Percentiles rank a stretch among this genome's conserved stretches.
These are phyloP conservation scores for Dendrocincla fuliginosa DNA, from an alignment of 2,797 vertebrate species.

Conservation along the genomic window DNA sequence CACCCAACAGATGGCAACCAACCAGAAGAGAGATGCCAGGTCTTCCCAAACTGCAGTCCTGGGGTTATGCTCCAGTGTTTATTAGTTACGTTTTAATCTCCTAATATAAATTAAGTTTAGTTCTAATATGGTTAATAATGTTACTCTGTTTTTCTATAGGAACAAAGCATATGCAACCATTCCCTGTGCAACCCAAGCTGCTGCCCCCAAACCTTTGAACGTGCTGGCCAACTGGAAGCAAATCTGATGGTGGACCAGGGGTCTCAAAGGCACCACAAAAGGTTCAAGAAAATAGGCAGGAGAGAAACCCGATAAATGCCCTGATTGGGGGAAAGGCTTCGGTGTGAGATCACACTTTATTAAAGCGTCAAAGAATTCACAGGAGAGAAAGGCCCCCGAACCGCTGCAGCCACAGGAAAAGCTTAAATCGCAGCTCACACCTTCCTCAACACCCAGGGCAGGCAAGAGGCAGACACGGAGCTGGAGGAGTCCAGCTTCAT, in stretches of 20 bases:
- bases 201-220: neutral
- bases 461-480: neutral
- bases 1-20: neutral
- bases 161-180: neutral
- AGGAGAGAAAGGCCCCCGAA: neutral
- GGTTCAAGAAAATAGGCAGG: neutral
- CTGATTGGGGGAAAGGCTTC: neutral
- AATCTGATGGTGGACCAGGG: neutral
- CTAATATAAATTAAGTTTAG: neutral
- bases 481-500: neutral
- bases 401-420: slow-evolving; percentile 8
- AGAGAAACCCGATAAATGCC: slow-evolving; percentile 15
- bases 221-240: neutral
- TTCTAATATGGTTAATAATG: neutral
- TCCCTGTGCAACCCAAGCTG: neutral
- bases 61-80: neutral
- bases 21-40: neutral
- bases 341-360: neutral
- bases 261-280: slow-evolving; percentile 9
- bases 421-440: slow-evolving; percentile 18
- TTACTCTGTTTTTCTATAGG: neutral
- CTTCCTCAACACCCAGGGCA: neutral
- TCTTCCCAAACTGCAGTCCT: neutral
- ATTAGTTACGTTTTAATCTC: neutral
- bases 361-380: slow-evolving; percentile 14